A percentile compares a stretch with the other conserved stretches of the same genome.
Evolutionary conservation across 64 coral and sea anemone species (phyloP).

Genomic region (Pachyseris speciosa): DNA sequence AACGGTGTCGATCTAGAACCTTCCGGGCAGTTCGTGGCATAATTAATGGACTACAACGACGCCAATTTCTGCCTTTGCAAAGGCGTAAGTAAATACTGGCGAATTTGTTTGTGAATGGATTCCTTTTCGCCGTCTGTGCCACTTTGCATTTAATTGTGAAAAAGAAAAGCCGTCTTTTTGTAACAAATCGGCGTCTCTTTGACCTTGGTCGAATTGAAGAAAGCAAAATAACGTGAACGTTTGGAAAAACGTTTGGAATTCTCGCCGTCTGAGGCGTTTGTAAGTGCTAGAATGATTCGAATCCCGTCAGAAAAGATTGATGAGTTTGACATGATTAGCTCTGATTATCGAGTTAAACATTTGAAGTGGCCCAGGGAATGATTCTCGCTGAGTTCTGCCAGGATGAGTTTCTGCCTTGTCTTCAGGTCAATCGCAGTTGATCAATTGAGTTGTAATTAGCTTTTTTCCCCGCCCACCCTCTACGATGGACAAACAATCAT

Average conservation of each 20-base stretch:
- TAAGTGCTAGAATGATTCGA: background rate
- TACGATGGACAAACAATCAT: conserved; percentile 70
- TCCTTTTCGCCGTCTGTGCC: background rate
- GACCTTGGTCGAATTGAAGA: background rate
- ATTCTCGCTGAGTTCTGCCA: background rate
- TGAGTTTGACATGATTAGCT: conserved; percentile 4
- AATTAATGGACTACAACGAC: background rate
- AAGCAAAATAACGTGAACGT: too few relatives aligned
- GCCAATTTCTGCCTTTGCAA: background rate
- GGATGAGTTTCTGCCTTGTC: background rate
- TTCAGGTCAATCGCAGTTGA: conserved; percentile 19
- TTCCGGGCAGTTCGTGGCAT: background rate
- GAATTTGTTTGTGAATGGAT: background rate
- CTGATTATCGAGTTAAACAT: background rate
- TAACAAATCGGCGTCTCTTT: conserved; percentile 22
- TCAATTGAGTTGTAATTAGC: conserved; percentile 65
- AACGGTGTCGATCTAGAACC: background rate
- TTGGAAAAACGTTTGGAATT: conserved; percentile 40
- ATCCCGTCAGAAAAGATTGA: background rate
- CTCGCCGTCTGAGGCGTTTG: background rate
- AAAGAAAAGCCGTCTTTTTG: conserved; percentile 39
- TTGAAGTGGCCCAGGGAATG: background rate
- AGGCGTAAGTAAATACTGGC: conserved; percentile 4
- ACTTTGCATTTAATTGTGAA: conserved; percentile 22
- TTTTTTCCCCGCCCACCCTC: conserved; percentile 49